Conservation (phyloP, 2,113 vertebrate genomes). For the Physeter macrocephalus region DNA sequence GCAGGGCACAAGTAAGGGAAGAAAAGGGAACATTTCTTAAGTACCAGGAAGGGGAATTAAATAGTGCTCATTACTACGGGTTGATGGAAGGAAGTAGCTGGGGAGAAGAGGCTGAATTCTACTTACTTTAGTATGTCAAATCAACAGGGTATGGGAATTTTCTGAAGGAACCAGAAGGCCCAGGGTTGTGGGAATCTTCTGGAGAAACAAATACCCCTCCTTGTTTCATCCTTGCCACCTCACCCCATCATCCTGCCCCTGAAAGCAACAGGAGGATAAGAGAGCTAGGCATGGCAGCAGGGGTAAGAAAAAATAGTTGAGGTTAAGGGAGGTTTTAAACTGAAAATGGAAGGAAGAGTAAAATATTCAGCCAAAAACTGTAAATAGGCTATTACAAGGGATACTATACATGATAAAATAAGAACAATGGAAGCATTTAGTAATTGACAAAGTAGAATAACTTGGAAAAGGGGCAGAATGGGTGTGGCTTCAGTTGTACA, state of each 20-base stretch:
- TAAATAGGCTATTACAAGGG: background rate
- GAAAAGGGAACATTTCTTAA: constrained; percentile 18
- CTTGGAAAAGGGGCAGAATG: background rate
- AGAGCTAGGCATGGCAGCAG: background rate
- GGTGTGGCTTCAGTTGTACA: background rate
- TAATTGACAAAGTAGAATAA: constrained; percentile 5
- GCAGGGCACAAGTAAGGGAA: background rate
- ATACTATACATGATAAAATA: background rate
- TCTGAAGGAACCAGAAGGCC: background rate
- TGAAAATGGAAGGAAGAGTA: background rate
- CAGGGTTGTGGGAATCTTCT: background rate
- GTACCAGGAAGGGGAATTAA: background rate
- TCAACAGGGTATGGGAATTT: background rate
- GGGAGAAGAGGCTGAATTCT: background rate
- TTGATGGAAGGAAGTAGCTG: background rate
- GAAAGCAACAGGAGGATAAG: background rate
- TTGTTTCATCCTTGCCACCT: background rate
- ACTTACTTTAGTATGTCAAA: background rate
- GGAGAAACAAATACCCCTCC: background rate
- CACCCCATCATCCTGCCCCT: background rate
- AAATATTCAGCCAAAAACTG: background rate
- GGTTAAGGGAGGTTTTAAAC: background rate
- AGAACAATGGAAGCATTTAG: background rate
- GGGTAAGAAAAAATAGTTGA: background rate
- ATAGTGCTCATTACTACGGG: background rate